These are phyloP conservation scores for Eclectus roratus DNA, from an alignment of 2,113 vertebrate species.

Conservation along the genomic window DNA sequence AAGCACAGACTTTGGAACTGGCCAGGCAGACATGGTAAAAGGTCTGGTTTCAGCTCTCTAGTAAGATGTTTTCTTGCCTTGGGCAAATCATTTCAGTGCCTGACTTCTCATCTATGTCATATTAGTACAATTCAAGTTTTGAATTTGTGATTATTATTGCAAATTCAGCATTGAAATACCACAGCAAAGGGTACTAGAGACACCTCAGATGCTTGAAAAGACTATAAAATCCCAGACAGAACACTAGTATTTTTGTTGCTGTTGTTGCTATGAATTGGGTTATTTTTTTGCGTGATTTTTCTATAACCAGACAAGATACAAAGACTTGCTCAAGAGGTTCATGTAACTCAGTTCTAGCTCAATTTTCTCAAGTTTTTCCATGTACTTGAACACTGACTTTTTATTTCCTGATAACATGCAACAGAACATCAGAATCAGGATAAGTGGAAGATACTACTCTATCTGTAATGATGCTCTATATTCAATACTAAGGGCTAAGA, in stretches of 20 bases:
- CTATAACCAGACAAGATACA: not conserved
- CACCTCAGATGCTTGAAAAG: not conserved
- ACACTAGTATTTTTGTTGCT: not conserved
- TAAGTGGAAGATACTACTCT: not conserved
- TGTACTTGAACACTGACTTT: not conserved
- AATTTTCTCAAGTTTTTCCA: not conserved
- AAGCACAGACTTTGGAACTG: not conserved
- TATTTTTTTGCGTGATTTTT: not conserved
- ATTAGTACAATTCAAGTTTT: not conserved
- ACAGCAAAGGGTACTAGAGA: not conserved
- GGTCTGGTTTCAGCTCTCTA: conserved; percentile 33
- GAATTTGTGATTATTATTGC: not conserved
- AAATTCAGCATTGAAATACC: not conserved
- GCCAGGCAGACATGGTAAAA: not conserved
- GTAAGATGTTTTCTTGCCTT: not conserved
- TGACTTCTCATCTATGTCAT: not conserved
- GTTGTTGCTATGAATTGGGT: not conserved
- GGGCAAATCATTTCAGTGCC: not conserved
- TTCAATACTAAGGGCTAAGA: not conserved
- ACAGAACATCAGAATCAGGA: not conserved
- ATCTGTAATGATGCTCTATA: not conserved
- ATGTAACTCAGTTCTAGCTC: not conserved
- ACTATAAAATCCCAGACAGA: not conserved
- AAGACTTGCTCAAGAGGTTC: not conserved
- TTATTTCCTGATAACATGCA: not conserved